These are phyloP conservation scores for Solenodon paradoxus DNA, from an alignment of 2,113 vertebrate genomes.

Conservation along the genomic window DNA sequence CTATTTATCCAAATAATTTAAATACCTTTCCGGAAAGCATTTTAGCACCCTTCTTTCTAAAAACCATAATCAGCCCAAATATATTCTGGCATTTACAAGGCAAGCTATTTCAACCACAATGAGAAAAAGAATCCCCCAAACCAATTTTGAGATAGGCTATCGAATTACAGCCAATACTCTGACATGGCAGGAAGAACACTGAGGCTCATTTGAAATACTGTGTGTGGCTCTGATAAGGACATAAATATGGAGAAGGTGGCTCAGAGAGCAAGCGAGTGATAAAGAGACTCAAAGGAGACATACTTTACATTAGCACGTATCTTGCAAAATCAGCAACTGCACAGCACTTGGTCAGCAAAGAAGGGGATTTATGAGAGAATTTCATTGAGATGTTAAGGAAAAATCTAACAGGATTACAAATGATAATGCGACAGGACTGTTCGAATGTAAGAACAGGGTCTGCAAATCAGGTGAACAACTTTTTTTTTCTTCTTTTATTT, in stretches of 20 bases:
- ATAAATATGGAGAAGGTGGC: constrained; percentile 64
- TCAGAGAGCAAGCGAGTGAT: constrained; percentile 56
- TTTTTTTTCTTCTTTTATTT: not conserved
- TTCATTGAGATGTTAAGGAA: constrained; percentile 62
- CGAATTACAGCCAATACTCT: constrained; percentile 34
- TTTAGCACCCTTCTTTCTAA: constrained; percentile 20
- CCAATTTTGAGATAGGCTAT: constrained; percentile 54
- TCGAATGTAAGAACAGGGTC: constrained; percentile 3
- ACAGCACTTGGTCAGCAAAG: constrained; percentile 73
- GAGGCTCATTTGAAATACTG: constrained; percentile 40
- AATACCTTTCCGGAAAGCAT: constrained; percentile 54
- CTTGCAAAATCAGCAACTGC: constrained; percentile 74
- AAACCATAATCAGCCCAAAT: constrained; percentile 54
- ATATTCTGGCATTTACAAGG: constrained; percentile 57
- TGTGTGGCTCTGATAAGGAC: constrained; percentile 63
- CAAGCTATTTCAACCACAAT: constrained; percentile 41
- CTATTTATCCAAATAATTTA: constrained; percentile 3
- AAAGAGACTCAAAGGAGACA: constrained; percentile 57
- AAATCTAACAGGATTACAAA: constrained; percentile 46
- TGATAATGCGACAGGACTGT: constrained; percentile 17
- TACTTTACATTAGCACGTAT: constrained; percentile 62
- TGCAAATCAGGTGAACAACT: not conserved
- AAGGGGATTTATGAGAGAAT: constrained; percentile 68
- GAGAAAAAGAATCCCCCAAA: constrained; percentile 50
- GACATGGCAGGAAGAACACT: constrained; percentile 19